Evolutionary conservation across 2,113 vertebrate species (phyloP), one percentile per base, ranked within the genome.

Genomic region (Epinephelus fuscoguttatus): DNA sequence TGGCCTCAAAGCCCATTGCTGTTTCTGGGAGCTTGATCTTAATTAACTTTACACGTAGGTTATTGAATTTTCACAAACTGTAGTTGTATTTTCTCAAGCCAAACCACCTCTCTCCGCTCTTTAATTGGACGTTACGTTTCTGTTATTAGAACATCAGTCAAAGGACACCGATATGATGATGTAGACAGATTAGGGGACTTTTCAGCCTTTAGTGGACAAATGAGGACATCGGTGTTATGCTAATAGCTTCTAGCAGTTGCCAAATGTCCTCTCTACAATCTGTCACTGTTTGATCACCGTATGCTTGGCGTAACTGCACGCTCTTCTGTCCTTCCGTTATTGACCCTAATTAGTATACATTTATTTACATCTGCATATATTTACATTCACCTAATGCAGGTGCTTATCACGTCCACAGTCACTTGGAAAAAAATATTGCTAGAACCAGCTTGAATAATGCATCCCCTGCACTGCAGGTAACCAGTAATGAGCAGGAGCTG

Each of bases 281-380:
- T 42, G n/a, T 69, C 18, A 4, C 30, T 13, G 5, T 30, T 23
- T 55, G 9, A 68, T 30, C 25, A 4, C 27, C 0, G 53, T 33
- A 9, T 61, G 56, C 33, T 67, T 4, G 62, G 2, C 70, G 47
- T 60, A 0, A 4, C 70, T 2, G 70, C 4, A 0, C 27, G 13
- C 53, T 42, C 33, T 15, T 1, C 21, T 23, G 30, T 60, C 11
- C 5, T 10, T 13, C 19, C 8, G 0, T 64, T 4, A 15, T 37
- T n/a, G 6, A 18, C 42, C 15, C 33, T 4, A 9, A 37, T 77
- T 52, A 50, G 2, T n/a, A 1, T 8, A 52, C 47, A 63, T 56
- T 14, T 12, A 21, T 74, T 52, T 2, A 14, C 61, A 42, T 81
- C 52, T 53, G 2, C 79, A 81, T 81, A 8, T 17, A 40, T 53